Percentiles rank a stretch among this genome's conserved stretches.
Evolutionary conservation across 1,140 invertebrate genomes (phyloP).

Genomic region (Oncopodura yosiiana): DNA sequence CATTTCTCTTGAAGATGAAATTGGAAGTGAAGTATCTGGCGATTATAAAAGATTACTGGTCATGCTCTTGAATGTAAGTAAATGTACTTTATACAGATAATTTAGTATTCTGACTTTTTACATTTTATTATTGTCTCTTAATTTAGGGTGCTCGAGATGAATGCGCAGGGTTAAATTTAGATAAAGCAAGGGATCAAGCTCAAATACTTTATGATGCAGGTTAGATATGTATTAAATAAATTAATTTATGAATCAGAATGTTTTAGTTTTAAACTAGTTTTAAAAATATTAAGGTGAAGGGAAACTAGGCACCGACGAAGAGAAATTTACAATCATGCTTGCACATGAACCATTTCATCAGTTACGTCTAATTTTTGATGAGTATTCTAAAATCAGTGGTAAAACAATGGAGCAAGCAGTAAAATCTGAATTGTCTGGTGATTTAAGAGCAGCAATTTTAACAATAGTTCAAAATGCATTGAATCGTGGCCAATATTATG

Average conservation of each 20-base stretch:
- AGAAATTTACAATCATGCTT: conserved; percentile 58
- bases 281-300: conserved; percentile 45
- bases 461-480: conserved; percentile 59
- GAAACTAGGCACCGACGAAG: conserved; percentile 61
- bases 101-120: background rate
- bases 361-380: conserved; percentile 54
- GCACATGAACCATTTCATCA: conserved; percentile 57
- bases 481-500: conserved; percentile 59
- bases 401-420: conserved; percentile 58
- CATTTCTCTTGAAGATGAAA: conserved; percentile 60
- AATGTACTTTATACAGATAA: background rate
- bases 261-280: too few relatives aligned
- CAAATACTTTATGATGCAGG: too few relatives aligned
- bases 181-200: conserved; percentile 47
- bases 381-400: conserved; percentile 56
- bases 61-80: conserved; percentile 47
- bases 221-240: too few relatives aligned
- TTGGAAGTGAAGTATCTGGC: conserved; percentile 67
- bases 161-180: conserved; percentile 40
- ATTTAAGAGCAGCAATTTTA: conserved; percentile 51
- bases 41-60: conserved; percentile 62
- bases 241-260: too few relatives aligned
- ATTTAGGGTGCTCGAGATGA: conserved; percentile 35
- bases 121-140: background rate
- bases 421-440: conserved; percentile 53